Conservation (phyloP, 1,140 invertebrate genomes). For the Ips nitidus region DNA sequence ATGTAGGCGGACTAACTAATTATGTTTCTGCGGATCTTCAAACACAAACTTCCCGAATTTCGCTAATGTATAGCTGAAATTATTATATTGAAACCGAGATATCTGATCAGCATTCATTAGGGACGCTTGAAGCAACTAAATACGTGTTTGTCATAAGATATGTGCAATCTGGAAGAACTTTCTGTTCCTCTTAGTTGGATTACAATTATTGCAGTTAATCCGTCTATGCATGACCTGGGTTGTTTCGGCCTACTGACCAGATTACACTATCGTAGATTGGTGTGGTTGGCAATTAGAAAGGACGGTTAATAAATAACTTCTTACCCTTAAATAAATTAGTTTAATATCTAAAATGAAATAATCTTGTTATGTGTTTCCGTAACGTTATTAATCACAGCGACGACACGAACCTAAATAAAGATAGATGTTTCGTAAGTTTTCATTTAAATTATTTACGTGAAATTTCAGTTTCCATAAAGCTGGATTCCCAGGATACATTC, state of each 20-base stretch:
- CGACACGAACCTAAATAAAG: constrained; percentile 5
- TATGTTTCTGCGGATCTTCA: constrained; percentile 3
- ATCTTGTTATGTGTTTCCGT: constrained; percentile 1
- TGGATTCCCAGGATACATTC: too few relatives aligned
- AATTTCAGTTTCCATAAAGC: too few relatives aligned
- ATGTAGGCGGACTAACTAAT: constrained; percentile 1
- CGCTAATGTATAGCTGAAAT: constrained; percentile 12
- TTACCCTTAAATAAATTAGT: not conserved
- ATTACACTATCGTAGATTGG: too few relatives aligned
- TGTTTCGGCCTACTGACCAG: too few relatives aligned
- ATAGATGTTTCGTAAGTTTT: constrained; percentile 10
- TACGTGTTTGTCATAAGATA: constrained; percentile 7
- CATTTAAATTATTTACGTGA: constrained; percentile 2
- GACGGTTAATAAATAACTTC: not conserved
- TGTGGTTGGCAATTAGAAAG: not conserved
- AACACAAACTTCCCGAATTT: constrained; percentile 13
- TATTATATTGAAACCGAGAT: constrained; percentile 11
- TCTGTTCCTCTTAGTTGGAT: not conserved
- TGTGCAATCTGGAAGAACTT: not conserved
- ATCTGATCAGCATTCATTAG: constrained; percentile 20
- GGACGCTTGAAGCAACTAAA: not conserved
- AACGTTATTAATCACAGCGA: constrained; percentile 4
- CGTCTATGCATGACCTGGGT: too few relatives aligned
- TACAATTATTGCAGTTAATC: not conserved
- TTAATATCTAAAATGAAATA: constrained; percentile 11